phyloP scores from a whole-genome alignment of 2,888 invertebrate species.

The Drosophila hawaiiensis region DNA sequence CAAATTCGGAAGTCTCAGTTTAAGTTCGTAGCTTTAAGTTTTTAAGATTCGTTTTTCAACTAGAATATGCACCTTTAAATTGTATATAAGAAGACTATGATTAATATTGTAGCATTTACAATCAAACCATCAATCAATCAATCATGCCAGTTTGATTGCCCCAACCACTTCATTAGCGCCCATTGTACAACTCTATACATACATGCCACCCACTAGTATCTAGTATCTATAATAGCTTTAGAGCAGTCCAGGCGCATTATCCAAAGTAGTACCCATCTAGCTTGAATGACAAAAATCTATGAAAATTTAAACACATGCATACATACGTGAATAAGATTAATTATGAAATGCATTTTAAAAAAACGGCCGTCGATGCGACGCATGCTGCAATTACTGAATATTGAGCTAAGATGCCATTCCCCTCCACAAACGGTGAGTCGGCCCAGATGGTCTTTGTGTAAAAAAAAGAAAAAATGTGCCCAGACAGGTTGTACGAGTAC shows the following conservation, averaged over 20 bases:
- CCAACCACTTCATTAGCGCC: constrained; percentile 2
- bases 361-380: constrained; percentile 37
- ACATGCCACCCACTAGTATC: constrained; percentile 22
- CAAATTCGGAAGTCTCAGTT: constrained; percentile 2
- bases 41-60: constrained; percentile 22
- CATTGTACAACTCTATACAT: constrained; percentile 12
- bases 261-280: constrained; percentile 17
- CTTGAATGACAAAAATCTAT: constrained; percentile 16
- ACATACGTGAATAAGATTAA: constrained; percentile 15
- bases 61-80: constrained; percentile 13
- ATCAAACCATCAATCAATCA: constrained; percentile 36
- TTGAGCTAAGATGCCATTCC: constrained; percentile 52
- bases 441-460: constrained; percentile 50
- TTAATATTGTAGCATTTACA: constrained; percentile 28
- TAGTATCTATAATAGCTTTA: constrained; percentile 31
- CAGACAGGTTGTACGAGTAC: constrained; percentile 21
- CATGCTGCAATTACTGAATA: constrained; percentile 45
- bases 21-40: constrained; percentile 29
- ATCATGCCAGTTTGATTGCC: constrained; percentile 39
- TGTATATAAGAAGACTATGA: constrained; percentile 18
- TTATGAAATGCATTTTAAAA: constrained; percentile 2
- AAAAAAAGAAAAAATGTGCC: constrained; percentile 20
- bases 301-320: constrained; percentile 11
- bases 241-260: constrained; percentile 35
- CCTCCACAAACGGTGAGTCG: constrained; percentile 57